A percentile compares a stretch with the other conserved stretches of the same genome.
Evolutionary conservation across 2,113 vertebrate species (phyloP).

Genomic region (Hippocampus comes): DNA sequence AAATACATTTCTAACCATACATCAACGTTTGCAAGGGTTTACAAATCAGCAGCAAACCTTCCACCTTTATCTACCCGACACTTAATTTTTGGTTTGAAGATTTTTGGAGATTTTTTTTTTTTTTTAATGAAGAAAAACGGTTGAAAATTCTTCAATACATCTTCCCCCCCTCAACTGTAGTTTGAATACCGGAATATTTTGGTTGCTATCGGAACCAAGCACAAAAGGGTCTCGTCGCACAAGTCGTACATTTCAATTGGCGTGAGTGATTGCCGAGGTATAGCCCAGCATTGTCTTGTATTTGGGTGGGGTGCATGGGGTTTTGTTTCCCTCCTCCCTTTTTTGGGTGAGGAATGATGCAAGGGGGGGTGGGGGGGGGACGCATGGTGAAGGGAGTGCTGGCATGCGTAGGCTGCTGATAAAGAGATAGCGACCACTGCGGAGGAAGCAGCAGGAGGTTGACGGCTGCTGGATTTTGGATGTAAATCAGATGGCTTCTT

Average conservation of each 20-base stretch:
- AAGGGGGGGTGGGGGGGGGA: conserved; percentile 12
- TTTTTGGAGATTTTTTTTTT: neutral
- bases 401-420: conserved; percentile 63
- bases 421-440: conserved; percentile 59
- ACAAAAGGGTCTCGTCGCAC: neutral
- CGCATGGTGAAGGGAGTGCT: conserved; percentile 50
- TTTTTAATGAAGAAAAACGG: neutral
- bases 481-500: conserved; percentile 47
- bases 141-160: neutral
- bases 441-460: conserved; percentile 59
- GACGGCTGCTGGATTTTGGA: conserved; percentile 50
- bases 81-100: too few relatives aligned
- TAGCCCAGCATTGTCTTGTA: conserved; percentile 8
- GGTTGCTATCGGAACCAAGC: neutral
- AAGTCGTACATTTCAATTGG: conserved; percentile 20
- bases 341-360: conserved; percentile 38
- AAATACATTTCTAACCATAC: neutral
- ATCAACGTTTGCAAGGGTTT: too few relatives aligned
- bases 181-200: neutral
- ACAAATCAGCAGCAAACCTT: too few relatives aligned
- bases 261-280: conserved; percentile 24
- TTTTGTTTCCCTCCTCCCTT: conserved; percentile 51
- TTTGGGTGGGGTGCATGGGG: conserved; percentile 24
- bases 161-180: neutral
- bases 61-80: too few relatives aligned